Percentiles rank a stretch among this genome's conserved stretches.
Conservation (phyloP, 2,888 invertebrate genomes). For the Lepidochrysops patricia region DNA sequence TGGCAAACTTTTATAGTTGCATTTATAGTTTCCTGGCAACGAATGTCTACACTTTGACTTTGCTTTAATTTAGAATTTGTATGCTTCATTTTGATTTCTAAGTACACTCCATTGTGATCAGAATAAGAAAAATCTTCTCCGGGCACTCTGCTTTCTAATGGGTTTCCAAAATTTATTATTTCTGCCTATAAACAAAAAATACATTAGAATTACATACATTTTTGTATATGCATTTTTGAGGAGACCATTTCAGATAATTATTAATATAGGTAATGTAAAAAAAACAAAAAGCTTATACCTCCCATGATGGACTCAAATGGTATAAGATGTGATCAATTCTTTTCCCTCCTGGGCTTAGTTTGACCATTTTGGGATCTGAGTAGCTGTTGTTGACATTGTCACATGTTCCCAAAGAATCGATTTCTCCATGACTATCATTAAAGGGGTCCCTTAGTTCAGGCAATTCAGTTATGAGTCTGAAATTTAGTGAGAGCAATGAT, state of each 20-base stretch:
- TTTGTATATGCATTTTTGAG: too few species aligned
- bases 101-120: conserved; percentile 90
- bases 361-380: conserved; percentile 70
- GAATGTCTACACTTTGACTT: conserved; percentile 30
- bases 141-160: conserved; percentile 83
- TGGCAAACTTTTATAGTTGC: conserved; percentile 77
- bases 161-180: conserved; percentile 75
- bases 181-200: conserved; percentile 39
- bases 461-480: conserved; percentile 64
- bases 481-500: conserved; percentile 20
- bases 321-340: conserved; percentile 95
- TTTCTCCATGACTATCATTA: not conserved
- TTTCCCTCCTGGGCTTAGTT: conserved; percentile 80
- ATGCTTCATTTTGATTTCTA: conserved; percentile 53
- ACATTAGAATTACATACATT: not conserved
- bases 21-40: conserved; percentile 53
- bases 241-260: too few species aligned
- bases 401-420: conserved; percentile 77
- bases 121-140: conserved; percentile 85
- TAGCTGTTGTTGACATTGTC: conserved; percentile 84
- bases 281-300: conserved; percentile 35
- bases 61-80: conserved; percentile 25
- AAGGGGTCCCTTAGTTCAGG: conserved; percentile 52
- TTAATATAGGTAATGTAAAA: not conserved
- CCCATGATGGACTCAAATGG: conserved; percentile 41